A percentile compares a stretch with the other conserved stretches of the same genome.
These are phyloP conservation scores for Esox niger DNA, from an alignment of 2,113 vertebrate species.

Conservation along the genomic window DNA sequence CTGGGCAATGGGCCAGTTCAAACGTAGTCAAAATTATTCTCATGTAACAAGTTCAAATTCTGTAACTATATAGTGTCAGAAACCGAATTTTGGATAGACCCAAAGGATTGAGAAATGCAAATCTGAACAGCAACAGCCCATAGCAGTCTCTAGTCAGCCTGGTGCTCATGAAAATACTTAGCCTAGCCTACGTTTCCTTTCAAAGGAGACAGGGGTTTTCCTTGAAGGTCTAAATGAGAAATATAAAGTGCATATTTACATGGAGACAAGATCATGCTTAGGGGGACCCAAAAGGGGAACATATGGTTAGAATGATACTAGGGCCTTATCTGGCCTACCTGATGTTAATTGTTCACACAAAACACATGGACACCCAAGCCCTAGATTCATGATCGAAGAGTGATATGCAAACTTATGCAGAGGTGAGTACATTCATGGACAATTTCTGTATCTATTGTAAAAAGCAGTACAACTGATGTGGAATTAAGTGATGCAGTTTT, in stretches of 20 bases:
- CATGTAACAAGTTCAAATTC: neutral
- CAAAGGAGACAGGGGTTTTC: neutral
- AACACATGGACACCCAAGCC: constrained; percentile 56
- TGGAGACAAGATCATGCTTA: constrained; percentile 61
- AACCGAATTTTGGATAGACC: constrained; percentile 36
- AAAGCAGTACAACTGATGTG: constrained; percentile 29
- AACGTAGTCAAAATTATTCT: neutral
- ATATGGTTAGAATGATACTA: constrained; percentile 42
- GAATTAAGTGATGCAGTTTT: constrained; percentile 19
- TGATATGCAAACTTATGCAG: constrained; percentile 71
- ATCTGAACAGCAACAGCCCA: neutral
- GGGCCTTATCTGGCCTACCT: constrained; percentile 35
- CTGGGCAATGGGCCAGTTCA: neutral
- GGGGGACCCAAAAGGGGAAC: constrained; percentile 25
- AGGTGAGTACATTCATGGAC: constrained; percentile 72
- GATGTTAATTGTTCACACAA: constrained; percentile 65
- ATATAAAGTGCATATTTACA: constrained; percentile 66
- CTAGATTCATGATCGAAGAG: constrained; percentile 61
- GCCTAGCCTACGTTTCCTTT: neutral
- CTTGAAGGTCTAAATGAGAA: constrained; percentile 17
- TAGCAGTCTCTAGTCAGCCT: neutral
- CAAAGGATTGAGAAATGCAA: neutral
- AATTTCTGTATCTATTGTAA: constrained; percentile 54
- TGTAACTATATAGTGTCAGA: neutral
- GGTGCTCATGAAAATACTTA: neutral